Conservation (phyloP, 2,113 vertebrate genomes). For the Pteropus alecto region DNA sequence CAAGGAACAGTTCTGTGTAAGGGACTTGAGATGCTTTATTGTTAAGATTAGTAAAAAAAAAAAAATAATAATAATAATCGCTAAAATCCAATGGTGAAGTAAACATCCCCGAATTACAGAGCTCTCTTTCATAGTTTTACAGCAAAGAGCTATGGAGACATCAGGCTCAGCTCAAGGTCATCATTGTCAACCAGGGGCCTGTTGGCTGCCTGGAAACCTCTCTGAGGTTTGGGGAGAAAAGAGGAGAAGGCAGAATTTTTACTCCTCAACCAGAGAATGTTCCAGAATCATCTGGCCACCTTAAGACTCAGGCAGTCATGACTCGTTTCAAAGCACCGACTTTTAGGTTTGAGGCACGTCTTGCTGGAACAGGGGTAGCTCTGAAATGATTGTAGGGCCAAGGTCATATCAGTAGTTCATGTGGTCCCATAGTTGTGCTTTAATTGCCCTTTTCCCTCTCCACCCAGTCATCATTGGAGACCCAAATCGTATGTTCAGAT, state of each 20-base stretch:
- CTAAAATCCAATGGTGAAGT: background rate
- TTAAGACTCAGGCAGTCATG: background rate
- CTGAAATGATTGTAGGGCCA: background rate
- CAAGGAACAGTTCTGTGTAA: background rate
- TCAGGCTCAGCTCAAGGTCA: background rate
- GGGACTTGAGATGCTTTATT: background rate
- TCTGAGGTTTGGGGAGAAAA: background rate
- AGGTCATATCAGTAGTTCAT: background rate
- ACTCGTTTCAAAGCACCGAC: background rate
- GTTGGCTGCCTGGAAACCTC: background rate
- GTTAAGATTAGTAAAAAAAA: background rate
- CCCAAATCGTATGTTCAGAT: background rate
- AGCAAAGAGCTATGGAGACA: background rate
- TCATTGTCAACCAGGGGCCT: background rate
- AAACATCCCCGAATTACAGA: background rate
- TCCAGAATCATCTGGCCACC: background rate
- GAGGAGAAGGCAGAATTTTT: background rate
- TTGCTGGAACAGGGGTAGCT: background rate
- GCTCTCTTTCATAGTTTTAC: background rate
- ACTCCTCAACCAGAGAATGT: background rate
- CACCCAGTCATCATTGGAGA: background rate
- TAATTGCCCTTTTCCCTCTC: background rate
- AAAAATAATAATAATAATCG: background rate
- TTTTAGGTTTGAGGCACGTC: background rate
- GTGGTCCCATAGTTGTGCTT: background rate